Evolutionary conservation across 2,113 vertebrate species (phyloP).

Genomic region (Acanthisitta chloris): DNA sequence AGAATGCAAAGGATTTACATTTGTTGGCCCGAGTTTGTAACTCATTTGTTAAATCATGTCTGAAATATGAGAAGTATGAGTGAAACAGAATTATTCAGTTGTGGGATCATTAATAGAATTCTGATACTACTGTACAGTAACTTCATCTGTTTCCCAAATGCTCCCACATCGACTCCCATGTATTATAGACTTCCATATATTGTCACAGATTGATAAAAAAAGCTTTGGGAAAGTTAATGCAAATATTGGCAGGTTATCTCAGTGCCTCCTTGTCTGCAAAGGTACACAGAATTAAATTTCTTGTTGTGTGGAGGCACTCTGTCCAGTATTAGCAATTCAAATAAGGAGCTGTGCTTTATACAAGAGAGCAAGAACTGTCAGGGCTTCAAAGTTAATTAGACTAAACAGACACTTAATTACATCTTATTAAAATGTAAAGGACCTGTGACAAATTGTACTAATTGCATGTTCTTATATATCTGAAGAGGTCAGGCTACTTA

Average conservation of each 20-base stretch:
- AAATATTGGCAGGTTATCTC: neutral
- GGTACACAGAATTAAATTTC: slow-evolving; percentile 9
- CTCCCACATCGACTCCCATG: neutral
- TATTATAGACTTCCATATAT: neutral
- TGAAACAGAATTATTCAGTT: neutral
- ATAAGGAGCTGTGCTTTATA: slow-evolving; percentile 59
- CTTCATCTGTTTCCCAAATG: neutral
- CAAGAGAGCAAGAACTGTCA: slow-evolving; percentile 68
- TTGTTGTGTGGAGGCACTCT: slow-evolving; percentile 14
- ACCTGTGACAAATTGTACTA: slow-evolving; percentile 80
- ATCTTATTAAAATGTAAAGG: slow-evolving; percentile 77
- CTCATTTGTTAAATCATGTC: neutral
- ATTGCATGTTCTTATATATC: slow-evolving; percentile 73
- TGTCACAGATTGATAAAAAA: neutral
- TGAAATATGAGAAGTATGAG: neutral
- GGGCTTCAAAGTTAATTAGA: slow-evolving; percentile 79
- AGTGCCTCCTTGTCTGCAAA: neutral
- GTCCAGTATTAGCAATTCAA: slow-evolving; percentile 75
- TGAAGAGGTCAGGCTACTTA: slow-evolving; percentile 76
- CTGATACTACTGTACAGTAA: neutral
- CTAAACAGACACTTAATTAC: slow-evolving; percentile 80
- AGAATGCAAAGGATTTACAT: neutral
- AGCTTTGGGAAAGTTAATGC: neutral
- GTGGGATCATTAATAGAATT: neutral
- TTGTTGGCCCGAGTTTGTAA: neutral